These are phyloP conservation scores for Ovis canadensis DNA, from an alignment of 2,113 vertebrate species.

Conservation along the genomic window DNA sequence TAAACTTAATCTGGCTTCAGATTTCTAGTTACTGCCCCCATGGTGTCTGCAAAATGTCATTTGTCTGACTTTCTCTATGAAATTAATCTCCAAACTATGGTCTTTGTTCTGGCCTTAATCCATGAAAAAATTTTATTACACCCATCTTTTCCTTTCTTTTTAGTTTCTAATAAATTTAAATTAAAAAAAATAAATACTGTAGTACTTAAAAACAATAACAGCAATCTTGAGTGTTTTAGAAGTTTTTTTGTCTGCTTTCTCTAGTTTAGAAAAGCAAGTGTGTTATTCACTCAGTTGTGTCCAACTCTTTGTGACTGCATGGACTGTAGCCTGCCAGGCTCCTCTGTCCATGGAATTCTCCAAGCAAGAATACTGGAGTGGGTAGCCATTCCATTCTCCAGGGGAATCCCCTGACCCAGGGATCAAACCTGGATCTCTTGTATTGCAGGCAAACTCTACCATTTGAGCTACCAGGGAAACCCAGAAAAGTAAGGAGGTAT, in stretches of 20 bases:
- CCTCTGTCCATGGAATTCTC: not conserved
- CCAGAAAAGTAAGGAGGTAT: not conserved
- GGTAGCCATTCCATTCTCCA: not conserved
- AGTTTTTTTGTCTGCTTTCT: not conserved
- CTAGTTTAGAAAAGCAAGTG: not conserved
- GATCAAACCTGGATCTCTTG: not conserved
- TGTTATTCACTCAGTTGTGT: not conserved
- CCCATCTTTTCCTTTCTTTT: not conserved
- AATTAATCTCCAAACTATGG: not conserved
- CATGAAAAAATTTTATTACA: not conserved
- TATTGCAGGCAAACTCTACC: not conserved
- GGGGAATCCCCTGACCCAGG: not conserved
- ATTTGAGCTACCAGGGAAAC: not conserved
- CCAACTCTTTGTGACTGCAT: not conserved
- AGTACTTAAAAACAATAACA: not conserved
- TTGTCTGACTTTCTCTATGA: not conserved
- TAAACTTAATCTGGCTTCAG: not conserved
- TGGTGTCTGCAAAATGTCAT: not conserved
- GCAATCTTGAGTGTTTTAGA: not conserved
- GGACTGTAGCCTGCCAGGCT: not conserved
- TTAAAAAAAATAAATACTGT: not conserved
- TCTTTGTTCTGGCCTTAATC: not conserved
- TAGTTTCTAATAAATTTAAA: not conserved
- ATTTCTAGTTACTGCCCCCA: not conserved
- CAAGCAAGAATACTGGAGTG: not conserved